Conservation (phyloP, 2,888 invertebrate species). For the Chaetogeoica ovagalla region DNA sequence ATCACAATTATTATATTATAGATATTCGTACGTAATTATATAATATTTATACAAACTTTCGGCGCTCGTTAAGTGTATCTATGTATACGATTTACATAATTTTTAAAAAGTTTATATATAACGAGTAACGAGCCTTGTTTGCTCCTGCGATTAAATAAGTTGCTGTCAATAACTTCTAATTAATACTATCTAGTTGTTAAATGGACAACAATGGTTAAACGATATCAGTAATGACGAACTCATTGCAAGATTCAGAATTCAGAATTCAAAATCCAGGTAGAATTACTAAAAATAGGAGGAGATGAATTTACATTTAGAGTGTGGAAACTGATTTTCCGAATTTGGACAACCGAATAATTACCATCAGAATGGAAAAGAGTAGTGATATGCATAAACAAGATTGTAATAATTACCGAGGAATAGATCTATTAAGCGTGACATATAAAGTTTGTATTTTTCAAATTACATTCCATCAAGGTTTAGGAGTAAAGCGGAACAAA, state of each 20-base stretch:
- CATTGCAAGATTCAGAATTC: too few relatives aligned
- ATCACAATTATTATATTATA: background rate
- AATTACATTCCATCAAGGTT: background rate
- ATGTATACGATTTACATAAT: too few relatives aligned
- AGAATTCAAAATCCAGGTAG: background rate
- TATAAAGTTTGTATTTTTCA: constrained; percentile 10
- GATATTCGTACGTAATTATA: too few relatives aligned
- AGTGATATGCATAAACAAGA: background rate
- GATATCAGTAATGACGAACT: too few relatives aligned
- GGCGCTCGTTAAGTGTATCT: too few relatives aligned
- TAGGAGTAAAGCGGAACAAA: background rate
- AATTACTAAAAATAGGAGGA: background rate
- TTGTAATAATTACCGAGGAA: constrained; percentile 4
- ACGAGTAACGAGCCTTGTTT: too few relatives aligned
- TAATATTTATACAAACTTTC: too few relatives aligned
- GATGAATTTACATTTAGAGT: background rate
- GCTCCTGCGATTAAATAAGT: too few relatives aligned
- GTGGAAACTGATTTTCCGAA: constrained; percentile 8
- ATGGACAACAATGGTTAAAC: too few relatives aligned
- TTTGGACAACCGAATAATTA: constrained; percentile 10
- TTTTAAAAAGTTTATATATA: too few relatives aligned
- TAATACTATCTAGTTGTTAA: too few relatives aligned
- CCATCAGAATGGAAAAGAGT: background rate
- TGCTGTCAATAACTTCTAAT: too few relatives aligned
- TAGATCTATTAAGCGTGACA: background rate